A percentile compares a stretch with the other conserved stretches of the same genome.
Conservation (phyloP, 2,888 invertebrate species). For the Coecobrya sp. region DNA sequence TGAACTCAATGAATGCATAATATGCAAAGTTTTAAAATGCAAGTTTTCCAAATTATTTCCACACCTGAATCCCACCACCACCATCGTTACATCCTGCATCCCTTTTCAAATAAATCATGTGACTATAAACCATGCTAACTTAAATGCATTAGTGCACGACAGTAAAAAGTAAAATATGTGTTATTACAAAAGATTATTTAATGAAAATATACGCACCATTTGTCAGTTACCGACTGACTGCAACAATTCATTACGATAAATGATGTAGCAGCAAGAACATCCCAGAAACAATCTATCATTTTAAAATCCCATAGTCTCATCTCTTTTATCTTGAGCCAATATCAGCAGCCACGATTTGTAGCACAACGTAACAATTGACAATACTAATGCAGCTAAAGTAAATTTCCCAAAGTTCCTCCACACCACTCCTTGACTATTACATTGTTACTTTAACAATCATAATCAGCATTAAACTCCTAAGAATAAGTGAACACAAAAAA, state of each 20-base stretch:
- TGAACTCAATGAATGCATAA: not conserved
- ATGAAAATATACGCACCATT: conserved; percentile 13
- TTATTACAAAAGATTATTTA: not conserved
- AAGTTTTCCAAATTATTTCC: not conserved
- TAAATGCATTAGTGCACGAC: not conserved
- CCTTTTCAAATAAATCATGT: conserved; percentile 44
- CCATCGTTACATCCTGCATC: conserved; percentile 30
- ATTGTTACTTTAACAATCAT: not conserved
- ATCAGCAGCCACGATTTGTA: not conserved
- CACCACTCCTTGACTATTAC: not conserved
- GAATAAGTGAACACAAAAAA: not conserved
- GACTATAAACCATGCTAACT: not conserved
- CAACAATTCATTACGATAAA: not conserved
- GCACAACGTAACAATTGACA: conserved; percentile 4
- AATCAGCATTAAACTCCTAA: not conserved
- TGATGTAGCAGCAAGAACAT: not conserved
- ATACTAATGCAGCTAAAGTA: not conserved
- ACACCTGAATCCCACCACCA: not conserved
- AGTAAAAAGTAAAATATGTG: not conserved
- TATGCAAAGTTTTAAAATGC: not conserved
- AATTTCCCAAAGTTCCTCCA: conserved; percentile 11
- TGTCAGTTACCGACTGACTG: conserved; percentile 1
- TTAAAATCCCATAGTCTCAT: conserved; percentile 7
- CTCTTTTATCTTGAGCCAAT: conserved; percentile 1
- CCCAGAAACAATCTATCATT: conserved; percentile 23